Evolutionary conservation across 2,888 invertebrate genomes (phyloP).

Genomic region (Tenthredo livida): DNA sequence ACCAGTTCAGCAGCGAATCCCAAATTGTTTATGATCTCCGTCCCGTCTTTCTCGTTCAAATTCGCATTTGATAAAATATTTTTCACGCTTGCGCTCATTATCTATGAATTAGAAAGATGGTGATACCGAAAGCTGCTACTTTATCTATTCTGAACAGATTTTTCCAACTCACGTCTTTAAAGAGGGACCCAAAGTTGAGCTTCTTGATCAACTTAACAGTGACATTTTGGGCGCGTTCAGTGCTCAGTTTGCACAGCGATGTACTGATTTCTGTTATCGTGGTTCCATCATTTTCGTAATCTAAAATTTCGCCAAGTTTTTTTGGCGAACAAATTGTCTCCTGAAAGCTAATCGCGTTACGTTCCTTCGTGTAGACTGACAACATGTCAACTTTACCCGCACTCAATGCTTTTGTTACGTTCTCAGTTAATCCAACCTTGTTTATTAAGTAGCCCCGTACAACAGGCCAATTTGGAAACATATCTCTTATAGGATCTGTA

Average conservation of each 20-base stretch:
- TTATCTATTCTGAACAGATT: not conserved
- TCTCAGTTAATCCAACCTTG: slow-evolving; percentile 65
- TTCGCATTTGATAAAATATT: slow-evolving; percentile 79
- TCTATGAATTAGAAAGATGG: slow-evolving; percentile 68
- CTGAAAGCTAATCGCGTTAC: slow-evolving; percentile 67
- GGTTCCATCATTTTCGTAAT: slow-evolving; percentile 63
- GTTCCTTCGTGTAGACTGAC: slow-evolving; percentile 71
- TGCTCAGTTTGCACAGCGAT: slow-evolving; percentile 79
- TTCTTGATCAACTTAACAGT: slow-evolving; percentile 77
- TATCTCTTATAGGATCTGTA: slow-evolving; percentile 69
- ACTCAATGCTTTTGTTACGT: slow-evolving; percentile 65
- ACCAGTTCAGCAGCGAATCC: slow-evolving; percentile 78
- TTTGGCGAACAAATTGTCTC: slow-evolving; percentile 72
- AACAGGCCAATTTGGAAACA: slow-evolving; percentile 74
- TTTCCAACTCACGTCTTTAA: slow-evolving; percentile 66
- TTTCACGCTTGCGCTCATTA: slow-evolving; percentile 78
- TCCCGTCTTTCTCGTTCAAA: slow-evolving; percentile 78
- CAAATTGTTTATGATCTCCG: slow-evolving; percentile 76
- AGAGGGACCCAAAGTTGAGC: slow-evolving; percentile 76
- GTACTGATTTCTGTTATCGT: slow-evolving; percentile 74
- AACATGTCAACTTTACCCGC: slow-evolving; percentile 72
- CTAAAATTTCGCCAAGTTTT: slow-evolving; percentile 70
- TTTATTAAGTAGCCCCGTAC: slow-evolving; percentile 68
- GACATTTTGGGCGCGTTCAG: slow-evolving; percentile 76
- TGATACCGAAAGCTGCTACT: not conserved